phyloP scores from a whole-genome alignment of 2,797 vertebrate genomes.

The Dicrostonyx torquatus region DNA sequence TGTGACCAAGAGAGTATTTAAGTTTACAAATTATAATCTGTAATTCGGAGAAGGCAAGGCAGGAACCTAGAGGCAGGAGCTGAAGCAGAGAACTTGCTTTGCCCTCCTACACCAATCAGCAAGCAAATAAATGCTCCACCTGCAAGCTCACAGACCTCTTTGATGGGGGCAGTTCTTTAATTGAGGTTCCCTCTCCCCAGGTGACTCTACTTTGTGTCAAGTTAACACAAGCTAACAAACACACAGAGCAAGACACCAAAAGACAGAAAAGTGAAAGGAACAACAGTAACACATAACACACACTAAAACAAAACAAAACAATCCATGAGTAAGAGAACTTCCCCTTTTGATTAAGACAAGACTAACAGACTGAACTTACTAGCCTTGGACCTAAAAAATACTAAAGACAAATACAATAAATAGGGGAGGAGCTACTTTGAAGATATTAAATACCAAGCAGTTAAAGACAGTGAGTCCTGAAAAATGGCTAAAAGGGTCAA shows the following conservation, averaged over 20 bases:
- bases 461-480: background rate
- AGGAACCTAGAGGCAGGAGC: background rate
- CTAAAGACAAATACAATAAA: background rate
- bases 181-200: background rate
- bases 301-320: background rate
- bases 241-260: background rate
- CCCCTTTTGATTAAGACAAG: background rate
- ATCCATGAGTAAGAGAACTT: background rate
- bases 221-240: background rate
- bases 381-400: background rate
- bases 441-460: background rate
- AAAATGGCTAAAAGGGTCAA: background rate
- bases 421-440: background rate
- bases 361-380: background rate
- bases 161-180: too few relatives aligned
- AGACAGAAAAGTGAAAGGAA: background rate
- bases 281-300: background rate
- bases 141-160: background rate
- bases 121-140: background rate
- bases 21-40: background rate
- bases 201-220: background rate
- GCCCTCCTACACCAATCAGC: background rate
- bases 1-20: background rate
- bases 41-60: background rate
- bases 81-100: background rate